Conservation (phyloP, 2,113 vertebrate genomes). For the Jacana jacana region DNA sequence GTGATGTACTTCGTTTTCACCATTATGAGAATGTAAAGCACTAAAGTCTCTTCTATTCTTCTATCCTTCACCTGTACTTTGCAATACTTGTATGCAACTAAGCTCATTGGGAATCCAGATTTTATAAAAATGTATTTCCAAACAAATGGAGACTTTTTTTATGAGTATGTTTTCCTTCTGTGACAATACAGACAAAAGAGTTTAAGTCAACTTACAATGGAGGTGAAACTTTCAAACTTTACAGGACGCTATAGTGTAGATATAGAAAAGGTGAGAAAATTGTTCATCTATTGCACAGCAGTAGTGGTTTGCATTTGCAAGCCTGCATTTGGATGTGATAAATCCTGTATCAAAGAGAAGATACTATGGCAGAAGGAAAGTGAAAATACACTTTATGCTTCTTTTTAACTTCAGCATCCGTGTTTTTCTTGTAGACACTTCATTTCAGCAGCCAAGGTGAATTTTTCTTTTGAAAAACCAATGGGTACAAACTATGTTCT, state of each 20-base stretch:
- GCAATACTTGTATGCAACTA: neutral
- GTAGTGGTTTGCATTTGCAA: neutral
- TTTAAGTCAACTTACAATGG: neutral
- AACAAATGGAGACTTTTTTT: neutral
- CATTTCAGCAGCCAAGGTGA: neutral
- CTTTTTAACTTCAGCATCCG: neutral
- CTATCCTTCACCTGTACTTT: neutral
- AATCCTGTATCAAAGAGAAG: neutral
- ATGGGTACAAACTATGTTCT: neutral
- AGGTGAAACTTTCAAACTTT: neutral
- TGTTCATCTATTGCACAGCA: neutral
- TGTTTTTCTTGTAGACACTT: neutral
- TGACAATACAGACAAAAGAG: neutral
- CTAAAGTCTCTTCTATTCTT: neutral
- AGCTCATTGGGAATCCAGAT: neutral
- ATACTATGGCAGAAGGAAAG: neutral
- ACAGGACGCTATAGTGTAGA: accelerated
- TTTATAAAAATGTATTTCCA: neutral
- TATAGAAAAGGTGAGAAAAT: neutral
- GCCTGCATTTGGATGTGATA: neutral
- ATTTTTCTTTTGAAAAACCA: neutral
- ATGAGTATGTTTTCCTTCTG: neutral
- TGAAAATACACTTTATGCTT: neutral
- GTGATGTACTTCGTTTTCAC: neutral
- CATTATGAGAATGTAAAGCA: neutral